phyloP scores from a whole-genome alignment of 2,797 vertebrate species.

The Synaphobranchus kaupii region DNA sequence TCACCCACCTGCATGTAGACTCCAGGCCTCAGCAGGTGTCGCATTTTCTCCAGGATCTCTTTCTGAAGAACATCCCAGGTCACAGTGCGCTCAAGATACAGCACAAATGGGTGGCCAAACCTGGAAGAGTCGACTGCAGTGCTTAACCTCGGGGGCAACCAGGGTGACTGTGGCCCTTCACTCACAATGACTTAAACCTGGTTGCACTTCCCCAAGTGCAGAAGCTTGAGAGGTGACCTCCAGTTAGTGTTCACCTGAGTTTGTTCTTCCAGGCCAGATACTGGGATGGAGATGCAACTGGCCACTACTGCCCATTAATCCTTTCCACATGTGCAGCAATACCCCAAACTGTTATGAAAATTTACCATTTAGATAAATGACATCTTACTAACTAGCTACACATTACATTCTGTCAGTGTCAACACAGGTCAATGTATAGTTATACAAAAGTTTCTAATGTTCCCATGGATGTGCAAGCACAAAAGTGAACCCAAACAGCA shows the following conservation, averaged over 20 bases:
- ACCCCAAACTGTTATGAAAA: not conserved
- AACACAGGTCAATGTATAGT: no score
- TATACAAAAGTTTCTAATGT: no score
- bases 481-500: no score
- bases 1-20: slow-evolving; percentile 88
- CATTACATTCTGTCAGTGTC: not conserved
- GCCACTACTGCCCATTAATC: not conserved
- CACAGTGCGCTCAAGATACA: slow-evolving; percentile 91
- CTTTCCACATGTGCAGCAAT: not conserved
- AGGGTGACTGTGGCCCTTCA: not conserved
- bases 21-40: slow-evolving; percentile 89
- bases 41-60: slow-evolving; percentile 98
- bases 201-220: not conserved
- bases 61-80: slow-evolving; percentile 96
- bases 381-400: not conserved
- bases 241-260: not conserved
- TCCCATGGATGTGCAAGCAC: no score
- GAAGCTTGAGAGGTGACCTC: not conserved
- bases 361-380: not conserved
- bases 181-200: not conserved
- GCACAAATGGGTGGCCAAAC: slow-evolving; percentile 94
- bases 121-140: slow-evolving; percentile 57
- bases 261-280: not conserved
- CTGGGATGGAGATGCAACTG: not conserved
- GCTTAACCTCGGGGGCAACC: not conserved